Evolutionary conservation across 2,888 invertebrate genomes (phyloP), one percentile per base, ranked within the genome.

Genomic region (Harpagoxenus sublaevis): DNA sequence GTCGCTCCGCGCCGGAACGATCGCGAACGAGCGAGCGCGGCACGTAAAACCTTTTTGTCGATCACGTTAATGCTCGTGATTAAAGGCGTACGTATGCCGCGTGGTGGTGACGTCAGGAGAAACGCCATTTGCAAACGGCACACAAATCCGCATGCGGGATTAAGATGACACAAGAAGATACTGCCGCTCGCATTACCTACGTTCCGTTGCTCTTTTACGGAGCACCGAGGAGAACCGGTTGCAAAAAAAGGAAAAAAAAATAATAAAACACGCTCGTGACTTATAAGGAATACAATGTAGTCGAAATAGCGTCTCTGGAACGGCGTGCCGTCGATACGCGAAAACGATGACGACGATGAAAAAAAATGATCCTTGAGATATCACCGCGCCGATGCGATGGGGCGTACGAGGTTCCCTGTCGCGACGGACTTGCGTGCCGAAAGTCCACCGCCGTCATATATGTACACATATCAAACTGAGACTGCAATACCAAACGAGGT

Each of bases 101-200:
- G 28, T 18, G 8, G 35, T 39, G 42, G 15, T 8, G 28, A 2
- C 18, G 45, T 42, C 73, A 9, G 18, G 55, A 68, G 68, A 45
- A 23, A 23, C 12, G 55, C 23, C 79, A 81, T 81, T 71, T 51
- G 79, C 71, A 71, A 71, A 81, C 73, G 71, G 48, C 35, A 0
- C 23, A 23, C 23, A 35, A 81, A 51, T 60, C 48, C 28, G 42
- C 42, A 48, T 71, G 18, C 28, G 48, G 45, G 73, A 81, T 81
- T 81, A 81, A 71, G 48, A 48, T 39, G 79, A 81, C 79, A 51
- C 60, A 60, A 81, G 79, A 81, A 81, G 60, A 51, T 71, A 79
- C 28, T 48, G 71, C 23, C 39, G 75, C 35, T 53, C 51, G 35
- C 48, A 51, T 79, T 79, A 79, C 57, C 71, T 79, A 79, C 57